A percentile compares a stretch with the other conserved stretches of the same genome.
phyloP scores from a whole-genome alignment of 2,113 vertebrate species.

The Columba janthina region DNA sequence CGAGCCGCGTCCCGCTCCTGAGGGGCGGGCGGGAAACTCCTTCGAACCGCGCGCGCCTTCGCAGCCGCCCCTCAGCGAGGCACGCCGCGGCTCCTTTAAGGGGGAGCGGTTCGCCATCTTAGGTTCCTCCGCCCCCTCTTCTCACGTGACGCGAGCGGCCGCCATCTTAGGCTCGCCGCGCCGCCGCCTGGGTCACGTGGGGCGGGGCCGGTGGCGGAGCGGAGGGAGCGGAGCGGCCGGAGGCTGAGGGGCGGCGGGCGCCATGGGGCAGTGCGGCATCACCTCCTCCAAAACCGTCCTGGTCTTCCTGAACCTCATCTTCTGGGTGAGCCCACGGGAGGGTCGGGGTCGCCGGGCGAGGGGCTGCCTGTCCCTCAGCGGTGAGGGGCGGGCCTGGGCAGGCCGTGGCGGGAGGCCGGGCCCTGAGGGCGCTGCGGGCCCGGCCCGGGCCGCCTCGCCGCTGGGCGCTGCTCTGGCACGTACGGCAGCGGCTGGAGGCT shows the following conservation, averaged over 20 bases:
- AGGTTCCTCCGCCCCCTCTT: conserved; percentile 11
- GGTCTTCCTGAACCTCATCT: conserved; percentile 97
- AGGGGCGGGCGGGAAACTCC: accelerated
- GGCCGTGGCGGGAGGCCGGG: neutral
- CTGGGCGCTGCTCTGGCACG: too few species aligned
- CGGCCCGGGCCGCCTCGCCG: neutral
- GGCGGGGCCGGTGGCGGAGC: neutral
- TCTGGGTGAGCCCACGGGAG: conserved; percentile 82
- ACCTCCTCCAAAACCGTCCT: conserved; percentile 97
- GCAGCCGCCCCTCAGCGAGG: accelerated
- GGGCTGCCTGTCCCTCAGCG: neutral
- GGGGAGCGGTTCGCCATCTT: conserved; percentile 39
- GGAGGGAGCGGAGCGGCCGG: neutral
- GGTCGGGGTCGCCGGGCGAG: neutral
- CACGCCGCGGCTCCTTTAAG: neutral
- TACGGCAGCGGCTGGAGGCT: neutral
- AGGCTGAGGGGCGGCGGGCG: conserved; percentile 10
- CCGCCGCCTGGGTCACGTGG: neutral
- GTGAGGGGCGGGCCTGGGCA: neutral
- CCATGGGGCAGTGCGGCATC: conserved; percentile 90
- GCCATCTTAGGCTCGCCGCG: conserved; percentile 47
- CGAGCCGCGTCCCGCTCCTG: accelerated
- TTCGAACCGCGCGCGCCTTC: accelerated
- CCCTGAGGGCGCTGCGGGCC: neutral
- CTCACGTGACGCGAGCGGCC: neutral